Evolutionary conservation across 2,797 vertebrate genomes (phyloP).

Genomic region (Psittacula derbiana): DNA sequence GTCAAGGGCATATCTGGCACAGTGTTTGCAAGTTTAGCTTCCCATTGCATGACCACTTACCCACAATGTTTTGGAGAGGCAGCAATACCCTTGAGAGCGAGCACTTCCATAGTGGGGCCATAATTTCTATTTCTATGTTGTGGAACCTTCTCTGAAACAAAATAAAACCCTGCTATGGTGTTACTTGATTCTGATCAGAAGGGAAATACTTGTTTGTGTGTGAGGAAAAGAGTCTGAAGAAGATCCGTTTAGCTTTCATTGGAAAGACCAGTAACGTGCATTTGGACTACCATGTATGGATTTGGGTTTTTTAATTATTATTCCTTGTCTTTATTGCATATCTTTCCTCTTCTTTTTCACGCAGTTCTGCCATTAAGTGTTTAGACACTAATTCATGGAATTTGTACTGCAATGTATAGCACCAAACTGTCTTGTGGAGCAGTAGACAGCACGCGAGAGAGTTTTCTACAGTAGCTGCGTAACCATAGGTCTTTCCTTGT

Average conservation of each 20-base stretch:
- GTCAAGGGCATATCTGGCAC: neutral
- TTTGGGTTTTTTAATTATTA: neutral
- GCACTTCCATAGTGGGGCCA: fast-evolving
- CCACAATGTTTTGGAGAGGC: neutral
- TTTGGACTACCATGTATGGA: neutral
- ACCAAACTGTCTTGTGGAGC: neutral
- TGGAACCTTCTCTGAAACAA: neutral
- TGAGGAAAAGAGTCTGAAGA: neutral
- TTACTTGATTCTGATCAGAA: neutral
- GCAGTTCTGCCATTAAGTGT: neutral
- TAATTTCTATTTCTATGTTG: neutral
- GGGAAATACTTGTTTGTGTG: neutral
- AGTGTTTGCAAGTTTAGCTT: neutral
- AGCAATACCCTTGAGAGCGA: neutral
- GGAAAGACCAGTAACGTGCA: neutral
- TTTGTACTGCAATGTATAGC: neutral
- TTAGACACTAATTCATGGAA: neutral
- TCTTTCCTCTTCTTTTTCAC: neutral
- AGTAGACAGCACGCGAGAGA: neutral
- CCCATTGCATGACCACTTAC: neutral
- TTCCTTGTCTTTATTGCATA: neutral
- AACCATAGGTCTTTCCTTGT: neutral
- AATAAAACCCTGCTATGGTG: neutral
- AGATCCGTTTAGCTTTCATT: neutral
- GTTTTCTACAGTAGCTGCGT: neutral